Conservation (phyloP, 2,797 vertebrate genomes). For the Sphaeramia orbicularis region DNA sequence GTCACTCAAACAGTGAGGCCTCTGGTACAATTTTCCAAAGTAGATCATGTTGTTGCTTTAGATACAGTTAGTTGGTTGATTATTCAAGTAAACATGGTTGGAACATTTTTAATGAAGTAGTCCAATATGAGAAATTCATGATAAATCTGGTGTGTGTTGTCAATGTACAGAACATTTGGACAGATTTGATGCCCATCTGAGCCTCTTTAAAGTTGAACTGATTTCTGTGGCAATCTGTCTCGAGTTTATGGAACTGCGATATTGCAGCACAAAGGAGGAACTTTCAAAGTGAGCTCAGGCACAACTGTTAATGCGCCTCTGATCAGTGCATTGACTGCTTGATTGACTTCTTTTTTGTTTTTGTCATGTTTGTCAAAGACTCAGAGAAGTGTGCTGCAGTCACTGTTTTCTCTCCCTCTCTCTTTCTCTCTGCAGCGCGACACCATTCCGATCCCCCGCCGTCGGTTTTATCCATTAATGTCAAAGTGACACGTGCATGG, state of each 20-base stretch:
- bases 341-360: slow-evolving; percentile 34
- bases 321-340: slow-evolving; percentile 21
- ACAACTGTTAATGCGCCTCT: slow-evolving; percentile 55
- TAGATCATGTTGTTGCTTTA: slow-evolving; percentile 84
- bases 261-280: slow-evolving; percentile 49
- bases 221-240: slow-evolving; percentile 77
- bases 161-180: slow-evolving; percentile 81
- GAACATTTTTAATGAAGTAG: slow-evolving; percentile 81
- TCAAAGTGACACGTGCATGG: slow-evolving; percentile 62
- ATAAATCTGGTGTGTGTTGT: slow-evolving; percentile 76
- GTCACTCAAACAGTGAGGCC: slow-evolving; percentile 84
- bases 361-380: slow-evolving; percentile 4
- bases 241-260: slow-evolving; percentile 62
- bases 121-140: slow-evolving; percentile 77
- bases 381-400: slow-evolving; percentile 1
- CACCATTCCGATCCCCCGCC: background rate
- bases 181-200: slow-evolving; percentile 81
- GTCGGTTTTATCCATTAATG: slow-evolving; percentile 49
- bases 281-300: slow-evolving; percentile 47
- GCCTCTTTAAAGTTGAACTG: slow-evolving; percentile 76
- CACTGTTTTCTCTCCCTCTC: background rate
- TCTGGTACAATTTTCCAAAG: slow-evolving; percentile 82
- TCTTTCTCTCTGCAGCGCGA: background rate
- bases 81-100: slow-evolving; percentile 81
- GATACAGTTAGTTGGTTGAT: slow-evolving; percentile 80